These are phyloP conservation scores for Drosophila tsacasi DNA, from an alignment of 1,140 invertebrate genomes.

Conservation along the genomic window DNA sequence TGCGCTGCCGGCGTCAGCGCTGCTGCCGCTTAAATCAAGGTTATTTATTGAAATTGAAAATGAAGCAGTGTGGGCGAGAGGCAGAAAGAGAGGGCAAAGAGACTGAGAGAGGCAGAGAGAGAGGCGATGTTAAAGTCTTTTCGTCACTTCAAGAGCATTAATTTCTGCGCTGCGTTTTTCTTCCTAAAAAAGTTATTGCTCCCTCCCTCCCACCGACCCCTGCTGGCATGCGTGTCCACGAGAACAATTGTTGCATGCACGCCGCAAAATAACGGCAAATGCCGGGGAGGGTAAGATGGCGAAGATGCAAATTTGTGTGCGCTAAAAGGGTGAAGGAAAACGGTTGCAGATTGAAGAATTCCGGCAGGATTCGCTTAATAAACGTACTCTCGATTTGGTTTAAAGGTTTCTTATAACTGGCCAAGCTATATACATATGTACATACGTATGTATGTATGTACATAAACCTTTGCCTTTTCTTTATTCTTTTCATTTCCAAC, in stretches of 20 bases:
- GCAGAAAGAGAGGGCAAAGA: background rate
- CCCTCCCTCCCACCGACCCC: background rate
- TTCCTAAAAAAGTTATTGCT: slow-evolving; percentile 42
- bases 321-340: background rate
- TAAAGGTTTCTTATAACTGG: background rate
- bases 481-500: background rate
- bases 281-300: slow-evolving; percentile 4
- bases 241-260: slow-evolving; percentile 76
- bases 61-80: slow-evolving; percentile 53
- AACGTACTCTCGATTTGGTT: background rate
- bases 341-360: background rate
- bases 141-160: slow-evolving; percentile 34
- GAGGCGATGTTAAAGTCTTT: slow-evolving; percentile 40
- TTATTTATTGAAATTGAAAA: slow-evolving; percentile 84
- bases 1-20: slow-evolving; percentile 56
- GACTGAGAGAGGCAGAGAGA: slow-evolving; percentile 9
- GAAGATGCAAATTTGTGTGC: slow-evolving; percentile 7
- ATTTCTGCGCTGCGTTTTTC: slow-evolving; percentile 42
- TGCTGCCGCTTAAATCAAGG: slow-evolving; percentile 78
- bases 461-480: background rate
- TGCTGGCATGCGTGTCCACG: slow-evolving; percentile 13
- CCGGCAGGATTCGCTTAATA: too few species aligned
- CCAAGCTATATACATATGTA: too few species aligned
- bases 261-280: slow-evolving; percentile 29
- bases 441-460: too few species aligned